These are phyloP conservation scores for Pyrrhosoma nymphula DNA, from an alignment of 2,888 invertebrate species.

Conservation along the genomic window DNA sequence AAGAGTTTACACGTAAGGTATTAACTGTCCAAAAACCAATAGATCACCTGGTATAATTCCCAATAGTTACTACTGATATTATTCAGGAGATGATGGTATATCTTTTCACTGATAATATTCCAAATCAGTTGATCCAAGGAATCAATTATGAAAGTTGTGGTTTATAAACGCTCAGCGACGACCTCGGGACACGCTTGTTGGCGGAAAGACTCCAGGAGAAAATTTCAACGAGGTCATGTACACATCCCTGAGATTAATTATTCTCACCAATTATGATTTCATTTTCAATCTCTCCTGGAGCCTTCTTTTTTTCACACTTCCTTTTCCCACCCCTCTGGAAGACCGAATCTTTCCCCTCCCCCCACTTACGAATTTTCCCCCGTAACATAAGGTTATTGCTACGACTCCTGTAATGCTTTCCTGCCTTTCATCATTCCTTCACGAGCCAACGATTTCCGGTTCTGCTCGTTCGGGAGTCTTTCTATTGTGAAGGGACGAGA, in stretches of 20 bases:
- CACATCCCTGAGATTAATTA: neutral
- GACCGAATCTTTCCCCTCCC: neutral
- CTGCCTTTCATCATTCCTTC: neutral
- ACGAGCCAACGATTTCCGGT: slow-evolving; percentile 21
- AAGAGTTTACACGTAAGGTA: too few relatives aligned
- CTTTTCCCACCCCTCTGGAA: neutral
- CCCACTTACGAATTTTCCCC: neutral
- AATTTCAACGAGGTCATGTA: neutral
- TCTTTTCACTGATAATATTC: too few relatives aligned
- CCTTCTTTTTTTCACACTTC: neutral
- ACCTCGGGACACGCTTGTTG: too few relatives aligned
- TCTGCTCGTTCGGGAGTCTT: slow-evolving; percentile 19
- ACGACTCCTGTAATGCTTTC: neutral
- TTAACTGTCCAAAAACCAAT: too few relatives aligned
- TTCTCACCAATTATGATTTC: neutral
- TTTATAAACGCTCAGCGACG: too few relatives aligned
- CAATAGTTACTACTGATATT: too few relatives aligned
- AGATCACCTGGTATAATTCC: too few relatives aligned
- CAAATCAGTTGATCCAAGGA: too few relatives aligned
- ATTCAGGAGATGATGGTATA: too few relatives aligned
- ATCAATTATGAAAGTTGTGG: too few relatives aligned
- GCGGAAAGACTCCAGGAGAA: neutral
- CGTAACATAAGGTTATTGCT: neutral
- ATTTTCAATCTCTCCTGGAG: neutral
- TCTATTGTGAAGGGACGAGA: neutral